These are phyloP conservation scores for Xenopus borealis DNA, from an alignment of 2,113 vertebrate species.

Conservation along the genomic window DNA sequence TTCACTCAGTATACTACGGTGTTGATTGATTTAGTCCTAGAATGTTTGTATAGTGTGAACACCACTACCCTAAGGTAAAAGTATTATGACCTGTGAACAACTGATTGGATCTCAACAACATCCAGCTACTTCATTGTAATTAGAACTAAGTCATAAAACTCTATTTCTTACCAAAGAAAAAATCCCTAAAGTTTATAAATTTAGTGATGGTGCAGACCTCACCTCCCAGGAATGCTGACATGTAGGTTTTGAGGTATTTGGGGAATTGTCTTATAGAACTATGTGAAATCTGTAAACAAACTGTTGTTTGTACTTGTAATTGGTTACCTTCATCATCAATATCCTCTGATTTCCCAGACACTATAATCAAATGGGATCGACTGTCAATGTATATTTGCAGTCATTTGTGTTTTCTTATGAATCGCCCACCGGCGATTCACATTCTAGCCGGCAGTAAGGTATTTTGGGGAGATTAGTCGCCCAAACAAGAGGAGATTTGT, in stretches of 20 bases:
- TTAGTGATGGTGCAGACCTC: conserved; percentile 17
- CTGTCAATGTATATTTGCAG: too few relatives aligned
- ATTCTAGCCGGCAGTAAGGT: too few relatives aligned
- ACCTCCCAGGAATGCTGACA: conserved; percentile 26
- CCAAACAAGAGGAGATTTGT: too few relatives aligned
- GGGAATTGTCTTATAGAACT: not conserved
- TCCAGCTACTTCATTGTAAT: conserved; percentile 27
- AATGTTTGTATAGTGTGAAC: conserved; percentile 14
- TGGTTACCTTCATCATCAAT: conserved; percentile 19
- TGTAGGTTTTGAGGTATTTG: conserved; percentile 26
- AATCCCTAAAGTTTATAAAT: conserved; percentile 31
- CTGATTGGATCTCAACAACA: conserved; percentile 31
- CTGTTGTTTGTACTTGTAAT: conserved; percentile 18
- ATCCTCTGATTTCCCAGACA: conserved; percentile 7
- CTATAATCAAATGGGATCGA: too few relatives aligned
- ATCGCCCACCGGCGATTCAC: too few relatives aligned
- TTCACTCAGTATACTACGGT: not conserved
- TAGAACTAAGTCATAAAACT: conserved; percentile 22
- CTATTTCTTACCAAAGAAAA: conserved; percentile 1
- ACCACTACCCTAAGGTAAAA: conserved; percentile 6
- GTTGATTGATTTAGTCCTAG: conserved; percentile 4
- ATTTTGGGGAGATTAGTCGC: too few relatives aligned
- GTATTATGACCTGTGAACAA: conserved; percentile 13
- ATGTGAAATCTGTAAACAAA: conserved; percentile 34
- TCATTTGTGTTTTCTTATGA: too few relatives aligned